Evolutionary conservation across 2,888 invertebrate genomes (phyloP).

Genomic region (Deroplatys truncata): DNA sequence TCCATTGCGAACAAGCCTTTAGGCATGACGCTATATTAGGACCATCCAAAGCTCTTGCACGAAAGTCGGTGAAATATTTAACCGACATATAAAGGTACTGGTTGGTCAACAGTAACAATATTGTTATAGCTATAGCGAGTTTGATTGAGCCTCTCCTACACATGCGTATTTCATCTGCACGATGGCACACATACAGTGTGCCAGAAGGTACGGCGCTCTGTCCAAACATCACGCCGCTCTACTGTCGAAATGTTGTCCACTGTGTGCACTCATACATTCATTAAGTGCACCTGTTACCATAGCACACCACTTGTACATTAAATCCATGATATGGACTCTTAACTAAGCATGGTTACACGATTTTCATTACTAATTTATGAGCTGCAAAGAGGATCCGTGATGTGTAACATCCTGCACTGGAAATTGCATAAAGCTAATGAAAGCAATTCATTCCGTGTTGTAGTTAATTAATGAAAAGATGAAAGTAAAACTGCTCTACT

Average conservation of each 20-base stretch:
- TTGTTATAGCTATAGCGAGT: neutral
- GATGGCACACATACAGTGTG: too few relatives aligned
- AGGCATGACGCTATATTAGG: too few relatives aligned
- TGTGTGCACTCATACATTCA: neutral
- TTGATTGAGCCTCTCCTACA: neutral
- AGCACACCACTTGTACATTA: neutral
- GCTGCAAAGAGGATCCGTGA: too few relatives aligned
- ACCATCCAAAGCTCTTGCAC: too few relatives aligned
- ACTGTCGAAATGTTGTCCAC: neutral
- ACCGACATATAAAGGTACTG: too few relatives aligned
- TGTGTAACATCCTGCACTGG: too few relatives aligned
- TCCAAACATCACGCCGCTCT: neutral
- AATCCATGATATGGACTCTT: neutral
- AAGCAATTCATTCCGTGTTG: too few relatives aligned
- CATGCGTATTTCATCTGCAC: too few relatives aligned
- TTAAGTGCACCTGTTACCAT: neutral
- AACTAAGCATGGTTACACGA: neutral
- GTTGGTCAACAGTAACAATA: neutral
- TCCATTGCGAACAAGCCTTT: too few relatives aligned
- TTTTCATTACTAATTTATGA: neutral
- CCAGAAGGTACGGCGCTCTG: neutral
- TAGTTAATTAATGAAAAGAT: too few relatives aligned
- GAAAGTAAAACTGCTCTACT: too few relatives aligned
- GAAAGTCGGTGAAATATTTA: neutral
- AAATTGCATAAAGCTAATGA: too few relatives aligned